Evolutionary conservation across 2,888 invertebrate species (phyloP).

Genomic region (Tupiocoris notatus): DNA sequence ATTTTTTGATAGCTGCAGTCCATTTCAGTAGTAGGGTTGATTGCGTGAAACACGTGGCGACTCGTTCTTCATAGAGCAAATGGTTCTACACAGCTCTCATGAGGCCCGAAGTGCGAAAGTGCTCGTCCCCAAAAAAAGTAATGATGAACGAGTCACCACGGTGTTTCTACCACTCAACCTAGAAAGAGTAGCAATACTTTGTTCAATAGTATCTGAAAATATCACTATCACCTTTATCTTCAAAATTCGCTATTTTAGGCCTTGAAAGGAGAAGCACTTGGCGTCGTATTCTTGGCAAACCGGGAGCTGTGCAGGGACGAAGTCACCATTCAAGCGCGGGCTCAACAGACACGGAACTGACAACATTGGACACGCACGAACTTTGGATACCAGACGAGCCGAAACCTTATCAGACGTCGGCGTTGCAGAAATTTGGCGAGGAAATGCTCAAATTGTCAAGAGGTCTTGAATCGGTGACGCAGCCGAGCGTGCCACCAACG

Average conservation of each 20-base stretch:
- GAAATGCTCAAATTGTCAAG: slow-evolving; percentile 82
- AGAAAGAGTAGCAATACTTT: too few relatives aligned
- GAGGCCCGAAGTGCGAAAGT: too few relatives aligned
- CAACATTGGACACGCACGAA: slow-evolving; percentile 78
- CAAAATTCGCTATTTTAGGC: slow-evolving; percentile 32
- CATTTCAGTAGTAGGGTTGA: too few relatives aligned
- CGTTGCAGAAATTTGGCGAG: slow-evolving; percentile 80
- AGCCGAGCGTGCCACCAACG: slow-evolving; percentile 45
- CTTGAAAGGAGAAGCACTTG: slow-evolving; percentile 73
- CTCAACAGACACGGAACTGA: slow-evolving; percentile 81
- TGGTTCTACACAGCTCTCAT: too few relatives aligned
- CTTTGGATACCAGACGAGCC: slow-evolving; percentile 72
- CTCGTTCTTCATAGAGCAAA: too few relatives aligned
- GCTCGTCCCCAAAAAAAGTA: too few relatives aligned
- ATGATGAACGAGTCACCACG: too few relatives aligned
- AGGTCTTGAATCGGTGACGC: slow-evolving; percentile 61
- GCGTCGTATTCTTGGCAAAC: slow-evolving; percentile 63
- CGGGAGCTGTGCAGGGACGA: slow-evolving; percentile 19
- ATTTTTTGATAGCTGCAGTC: too few relatives aligned
- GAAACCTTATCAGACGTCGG: slow-evolving; percentile 79
- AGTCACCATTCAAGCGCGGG: slow-evolving; percentile 45
- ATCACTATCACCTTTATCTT: too few relatives aligned
- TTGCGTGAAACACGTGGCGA: too few relatives aligned
- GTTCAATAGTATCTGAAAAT: too few relatives aligned
- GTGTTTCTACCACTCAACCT: too few relatives aligned